phyloP scores from a whole-genome alignment of 1,140 invertebrate genomes.

The Drosophila ironensis region DNA sequence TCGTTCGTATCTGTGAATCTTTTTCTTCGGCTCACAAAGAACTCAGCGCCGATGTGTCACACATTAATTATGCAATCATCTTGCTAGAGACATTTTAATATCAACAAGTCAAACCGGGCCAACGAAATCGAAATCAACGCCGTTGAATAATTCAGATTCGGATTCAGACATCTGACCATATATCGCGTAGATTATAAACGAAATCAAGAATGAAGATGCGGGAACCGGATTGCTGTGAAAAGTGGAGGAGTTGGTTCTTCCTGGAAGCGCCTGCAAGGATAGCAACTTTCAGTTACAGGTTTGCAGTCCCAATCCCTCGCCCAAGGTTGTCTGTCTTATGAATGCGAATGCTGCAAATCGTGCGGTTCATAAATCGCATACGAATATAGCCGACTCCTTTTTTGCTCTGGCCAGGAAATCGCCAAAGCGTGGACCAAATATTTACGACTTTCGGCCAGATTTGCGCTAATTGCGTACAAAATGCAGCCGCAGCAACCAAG shows the following conservation, averaged over 20 bases:
- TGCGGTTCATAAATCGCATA: background rate
- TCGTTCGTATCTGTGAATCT: no score
- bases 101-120: conserved; percentile 31
- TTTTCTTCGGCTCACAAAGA: background rate
- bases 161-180: background rate
- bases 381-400: background rate
- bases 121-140: conserved; percentile 32
- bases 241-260: background rate
- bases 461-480: conserved; percentile 49
- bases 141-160: conserved; percentile 23
- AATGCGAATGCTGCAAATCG: no score
- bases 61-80: conserved; percentile 39
- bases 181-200: background rate
- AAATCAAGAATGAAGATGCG: conserved; percentile 18
- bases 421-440: conserved; percentile 2
- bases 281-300: conserved; percentile 25
- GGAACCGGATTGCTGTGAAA: conserved; percentile 25
- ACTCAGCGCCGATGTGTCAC: conserved; percentile 12
- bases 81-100: conserved; percentile 22
- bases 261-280: conserved; percentile 17
- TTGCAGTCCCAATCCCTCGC: background rate
- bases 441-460: conserved; percentile 37
- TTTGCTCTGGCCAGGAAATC: conserved; percentile 15
- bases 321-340: conserved; percentile 26
- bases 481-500: conserved; percentile 26